These are phyloP conservation scores for Sturmia bella DNA, from an alignment of 2,888 invertebrate genomes.

Conservation along the genomic window DNA sequence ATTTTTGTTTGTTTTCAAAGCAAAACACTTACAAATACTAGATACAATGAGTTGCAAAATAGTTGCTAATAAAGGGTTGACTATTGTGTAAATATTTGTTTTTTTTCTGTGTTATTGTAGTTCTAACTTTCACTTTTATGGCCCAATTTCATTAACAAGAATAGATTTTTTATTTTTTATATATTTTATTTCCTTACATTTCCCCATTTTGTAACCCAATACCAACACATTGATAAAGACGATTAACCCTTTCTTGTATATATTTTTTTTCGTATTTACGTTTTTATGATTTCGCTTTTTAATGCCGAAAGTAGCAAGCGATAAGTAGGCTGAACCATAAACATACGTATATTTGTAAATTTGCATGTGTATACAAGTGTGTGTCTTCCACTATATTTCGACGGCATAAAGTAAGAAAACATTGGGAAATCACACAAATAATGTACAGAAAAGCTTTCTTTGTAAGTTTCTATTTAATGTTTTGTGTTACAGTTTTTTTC, in stretches of 20 bases:
- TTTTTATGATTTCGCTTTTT: slow-evolving; percentile 31
- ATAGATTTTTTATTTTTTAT: slow-evolving; percentile 45
- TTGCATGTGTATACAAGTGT: too few species aligned
- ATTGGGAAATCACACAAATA: slow-evolving; percentile 9
- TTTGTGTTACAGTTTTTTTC: neutral
- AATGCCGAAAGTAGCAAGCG: slow-evolving; percentile 53
- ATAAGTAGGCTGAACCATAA: slow-evolving; percentile 18
- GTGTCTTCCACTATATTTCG: neutral
- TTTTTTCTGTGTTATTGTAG: neutral
- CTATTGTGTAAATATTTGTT: slow-evolving; percentile 24
- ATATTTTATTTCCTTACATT: slow-evolving; percentile 12
- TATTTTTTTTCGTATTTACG: slow-evolving; percentile 19
- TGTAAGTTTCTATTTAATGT: neutral
- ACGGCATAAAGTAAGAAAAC: neutral
- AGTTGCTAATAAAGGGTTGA: slow-evolving; percentile 56
- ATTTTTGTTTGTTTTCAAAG: too few species aligned
- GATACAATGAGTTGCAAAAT: slow-evolving; percentile 22
- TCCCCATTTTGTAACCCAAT: neutral
- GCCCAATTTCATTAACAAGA: slow-evolving; percentile 43
- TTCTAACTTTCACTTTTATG: slow-evolving; percentile 21
- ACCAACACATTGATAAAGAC: neutral
- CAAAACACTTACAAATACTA: neutral
- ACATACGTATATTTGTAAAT: neutral
- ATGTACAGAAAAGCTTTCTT: slow-evolving; percentile 42
- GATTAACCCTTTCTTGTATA: slow-evolving; percentile 6